Evolutionary conservation across 2,888 invertebrate genomes (phyloP).

Genomic region (Synanthedon andrenaeformis): DNA sequence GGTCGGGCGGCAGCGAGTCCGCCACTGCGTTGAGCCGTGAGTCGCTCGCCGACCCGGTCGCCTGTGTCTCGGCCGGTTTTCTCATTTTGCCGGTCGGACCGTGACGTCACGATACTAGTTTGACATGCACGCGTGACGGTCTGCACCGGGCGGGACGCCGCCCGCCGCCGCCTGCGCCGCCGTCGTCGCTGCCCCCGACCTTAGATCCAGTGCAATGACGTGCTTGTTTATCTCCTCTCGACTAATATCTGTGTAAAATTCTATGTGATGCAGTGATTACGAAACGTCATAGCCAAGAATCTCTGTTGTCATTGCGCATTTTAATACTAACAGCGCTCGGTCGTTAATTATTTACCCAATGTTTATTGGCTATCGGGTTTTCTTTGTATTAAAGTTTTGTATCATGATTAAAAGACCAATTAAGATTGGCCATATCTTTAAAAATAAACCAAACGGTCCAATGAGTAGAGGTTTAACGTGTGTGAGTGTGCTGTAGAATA

Average conservation of each 20-base stretch:
- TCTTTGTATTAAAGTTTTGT: too few relatives aligned
- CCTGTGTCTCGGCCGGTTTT: constrained; percentile 61
- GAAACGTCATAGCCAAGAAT: not conserved
- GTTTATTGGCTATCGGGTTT: too few relatives aligned
- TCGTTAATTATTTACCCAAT: too few relatives aligned
- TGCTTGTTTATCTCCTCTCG: constrained; percentile 42
- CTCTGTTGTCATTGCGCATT: too few relatives aligned
- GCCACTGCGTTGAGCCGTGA: constrained; percentile 50
- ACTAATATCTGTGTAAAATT: constrained; percentile 7
- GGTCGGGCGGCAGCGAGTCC: constrained; percentile 64
- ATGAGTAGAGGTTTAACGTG: constrained; percentile 5
- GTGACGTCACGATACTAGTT: constrained; percentile 69
- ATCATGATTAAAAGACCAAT: not conserved
- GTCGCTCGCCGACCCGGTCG: constrained; percentile 41
- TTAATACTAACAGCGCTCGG: too few relatives aligned
- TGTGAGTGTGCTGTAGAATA: constrained; percentile 18
- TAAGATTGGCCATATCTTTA: not conserved
- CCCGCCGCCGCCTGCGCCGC: constrained; percentile 42
- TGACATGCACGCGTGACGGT: constrained; percentile 63
- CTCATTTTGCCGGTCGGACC: constrained; percentile 62
- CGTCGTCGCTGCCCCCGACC: constrained; percentile 57
- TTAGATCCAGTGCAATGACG: constrained; percentile 56
- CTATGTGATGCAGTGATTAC: not conserved
- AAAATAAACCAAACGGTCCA: not conserved
- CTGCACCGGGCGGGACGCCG: constrained; percentile 59